Evolutionary conservation across 2,113 vertebrate genomes (phyloP).

Genomic region (Esox niger): DNA sequence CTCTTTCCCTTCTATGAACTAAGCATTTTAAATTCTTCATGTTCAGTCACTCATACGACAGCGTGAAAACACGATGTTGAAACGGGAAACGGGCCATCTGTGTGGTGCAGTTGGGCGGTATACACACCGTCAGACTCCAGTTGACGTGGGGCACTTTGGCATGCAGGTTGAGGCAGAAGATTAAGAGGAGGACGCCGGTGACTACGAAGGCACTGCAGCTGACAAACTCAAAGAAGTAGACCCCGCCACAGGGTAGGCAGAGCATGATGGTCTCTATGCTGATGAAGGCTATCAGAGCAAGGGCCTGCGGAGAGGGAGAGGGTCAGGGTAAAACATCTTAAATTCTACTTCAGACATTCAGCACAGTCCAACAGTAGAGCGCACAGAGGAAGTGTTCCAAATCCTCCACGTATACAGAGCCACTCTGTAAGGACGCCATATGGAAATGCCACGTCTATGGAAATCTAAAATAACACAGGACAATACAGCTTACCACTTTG

Average conservation of each 20-base stretch:
- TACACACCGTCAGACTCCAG: constrained; percentile 92
- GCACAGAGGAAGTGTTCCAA: constrained; percentile 5
- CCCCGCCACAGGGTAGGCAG: constrained; percentile 89
- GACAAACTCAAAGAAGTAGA: constrained; percentile 98
- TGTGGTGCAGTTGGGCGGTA: too few species aligned
- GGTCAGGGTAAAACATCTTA: neutral
- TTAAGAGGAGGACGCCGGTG: constrained; percentile 87
- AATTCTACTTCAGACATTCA: too few species aligned
- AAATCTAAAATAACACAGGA: too few species aligned
- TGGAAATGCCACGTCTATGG: too few species aligned
- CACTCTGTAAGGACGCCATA: too few species aligned
- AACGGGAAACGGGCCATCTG: too few species aligned
- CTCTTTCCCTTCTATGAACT: too few species aligned
- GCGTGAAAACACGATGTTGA: too few species aligned
- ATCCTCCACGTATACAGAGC: neutral
- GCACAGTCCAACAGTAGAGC: neutral
- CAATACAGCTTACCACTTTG: too few species aligned
- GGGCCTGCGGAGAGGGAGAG: constrained; percentile 67
- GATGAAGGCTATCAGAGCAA: constrained; percentile 90
- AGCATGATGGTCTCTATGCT: constrained; percentile 97
- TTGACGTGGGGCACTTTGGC: constrained; percentile 91
- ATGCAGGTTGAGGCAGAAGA: constrained; percentile 91
- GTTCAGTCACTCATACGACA: too few species aligned
- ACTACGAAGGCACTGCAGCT: constrained; percentile 94
- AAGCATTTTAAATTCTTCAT: too few species aligned